Conservation (phyloP, 92 coral and sea anemone species). For the Phenganax subtilis region DNA sequence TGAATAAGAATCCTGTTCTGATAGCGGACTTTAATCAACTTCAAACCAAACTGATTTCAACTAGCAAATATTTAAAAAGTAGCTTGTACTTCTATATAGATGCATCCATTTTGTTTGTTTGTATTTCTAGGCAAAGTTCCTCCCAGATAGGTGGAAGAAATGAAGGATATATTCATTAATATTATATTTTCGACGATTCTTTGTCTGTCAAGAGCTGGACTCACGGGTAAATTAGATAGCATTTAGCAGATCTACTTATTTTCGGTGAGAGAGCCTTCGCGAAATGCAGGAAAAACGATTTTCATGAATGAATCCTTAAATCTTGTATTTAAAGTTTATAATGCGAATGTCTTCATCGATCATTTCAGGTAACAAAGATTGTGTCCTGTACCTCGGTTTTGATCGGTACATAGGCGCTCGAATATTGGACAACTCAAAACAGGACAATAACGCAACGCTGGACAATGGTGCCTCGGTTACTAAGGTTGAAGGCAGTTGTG, state of each 20-base stretch:
- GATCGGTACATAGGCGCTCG: conserved; percentile 76
- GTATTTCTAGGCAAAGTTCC: background rate
- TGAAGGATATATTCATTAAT: conserved; percentile 3
- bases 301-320: background rate
- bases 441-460: conserved; percentile 81
- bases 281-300: background rate
- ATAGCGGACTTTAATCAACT: too few species aligned
- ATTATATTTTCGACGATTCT: conserved; percentile 15
- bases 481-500: conserved; percentile 81
- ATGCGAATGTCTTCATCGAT: background rate
- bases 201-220: conserved; percentile 24
- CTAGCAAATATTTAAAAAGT: background rate
- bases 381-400: conserved; percentile 74
- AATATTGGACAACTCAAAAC: conserved; percentile 73
- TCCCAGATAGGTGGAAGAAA: conserved; percentile 10
- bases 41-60: background rate
- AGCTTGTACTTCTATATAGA: background rate
- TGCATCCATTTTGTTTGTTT: background rate
- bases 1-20: background rate
- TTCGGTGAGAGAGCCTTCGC: background rate
- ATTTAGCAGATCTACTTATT: background rate
- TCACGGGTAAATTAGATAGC: background rate
- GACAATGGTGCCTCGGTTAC: conserved; percentile 57
- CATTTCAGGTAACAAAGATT: conserved; percentile 71
- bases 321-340: background rate